Evolutionary conservation across 2,113 vertebrate genomes (phyloP), one percentile per base, ranked within the genome.

Genomic region (Physeter macrocephalus): DNA sequence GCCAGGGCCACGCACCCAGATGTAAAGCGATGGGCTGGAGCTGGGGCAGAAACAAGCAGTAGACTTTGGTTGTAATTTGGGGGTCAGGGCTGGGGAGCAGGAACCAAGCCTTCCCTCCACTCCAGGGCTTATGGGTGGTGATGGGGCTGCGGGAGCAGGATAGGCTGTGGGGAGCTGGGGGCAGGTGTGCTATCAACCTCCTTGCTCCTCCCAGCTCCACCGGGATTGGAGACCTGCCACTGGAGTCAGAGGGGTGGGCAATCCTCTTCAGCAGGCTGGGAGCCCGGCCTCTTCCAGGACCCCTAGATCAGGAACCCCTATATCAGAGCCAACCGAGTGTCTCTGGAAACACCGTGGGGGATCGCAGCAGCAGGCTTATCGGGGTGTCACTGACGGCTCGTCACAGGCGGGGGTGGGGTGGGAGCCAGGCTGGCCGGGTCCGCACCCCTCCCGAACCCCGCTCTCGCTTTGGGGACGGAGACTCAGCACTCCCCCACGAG

Each of bases 1-100:
- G 77, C 71, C 88, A 85, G 88, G 94, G 88, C 95, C 95, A 88
- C 86, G 85, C 92, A 92, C 96, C 88, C 95, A 93, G 85, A 82
- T 94, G 83, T 20, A 78, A 18, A 57, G 90, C 67, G 84, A 75
- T 9, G 71, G 82, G 92, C 95, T 89, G 96, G 95, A 81, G 86
- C 43, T 52, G 78, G 27, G 5, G 72, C 88, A 59, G 96, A 34
- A 87, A 61, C 66, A 34, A 64, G 82, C 71, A 36, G 61, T 34
- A 54, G 89, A 92, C 57, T 83, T 82, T 34, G 75, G 92, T 25
- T 88, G 67, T 52, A 52, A 95, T 49, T 95, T 91, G 43, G 54
- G 59, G 67, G 12, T 89, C 57, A 41, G 4, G 36, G 25, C 49
- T 52, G 64, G 66, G 84, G 29, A 61, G 59, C 69, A 78, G 9